phyloP scores from a whole-genome alignment of 1,140 invertebrate species.

The Drosophila bocqueti region DNA sequence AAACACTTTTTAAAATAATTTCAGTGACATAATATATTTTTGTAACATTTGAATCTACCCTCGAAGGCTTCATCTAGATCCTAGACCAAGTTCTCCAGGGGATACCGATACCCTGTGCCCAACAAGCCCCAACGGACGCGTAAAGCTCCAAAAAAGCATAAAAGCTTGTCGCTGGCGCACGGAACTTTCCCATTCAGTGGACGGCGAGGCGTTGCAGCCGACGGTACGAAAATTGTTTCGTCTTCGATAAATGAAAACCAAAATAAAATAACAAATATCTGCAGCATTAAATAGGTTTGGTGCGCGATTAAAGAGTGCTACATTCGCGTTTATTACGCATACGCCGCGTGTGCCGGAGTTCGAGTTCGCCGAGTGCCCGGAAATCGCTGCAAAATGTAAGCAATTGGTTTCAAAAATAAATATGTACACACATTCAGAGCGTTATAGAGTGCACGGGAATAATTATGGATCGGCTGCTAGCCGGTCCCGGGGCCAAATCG shows the following conservation, averaged over 20 bases:
- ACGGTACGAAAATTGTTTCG: conserved; percentile 34
- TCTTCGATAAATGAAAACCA: conserved; percentile 14
- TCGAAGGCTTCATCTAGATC: not conserved
- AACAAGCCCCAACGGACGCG: not conserved
- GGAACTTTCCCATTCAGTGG: conserved; percentile 39
- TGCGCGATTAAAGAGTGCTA: conserved; percentile 1
- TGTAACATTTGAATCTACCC: not conserved
- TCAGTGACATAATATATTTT: not conserved
- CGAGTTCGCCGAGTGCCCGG: conserved; percentile 1
- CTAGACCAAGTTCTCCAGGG: conserved; percentile 5
- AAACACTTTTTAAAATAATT: not conserved
- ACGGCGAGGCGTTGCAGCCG: conserved; percentile 46
- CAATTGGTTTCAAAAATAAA: conserved; percentile 14
- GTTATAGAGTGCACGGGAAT: conserved; percentile 8
- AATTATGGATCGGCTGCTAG: conserved; percentile 59
- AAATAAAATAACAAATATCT: conserved; percentile 28
- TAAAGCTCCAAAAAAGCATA: conserved; percentile 29
- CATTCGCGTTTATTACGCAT: conserved; percentile 41
- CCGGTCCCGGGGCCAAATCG: conserved; percentile 24
- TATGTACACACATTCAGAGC: conserved; percentile 13
- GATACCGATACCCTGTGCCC: not conserved
- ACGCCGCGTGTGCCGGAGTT: conserved; percentile 41
- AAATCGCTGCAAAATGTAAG: conserved; percentile 55
- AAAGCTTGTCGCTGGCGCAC: conserved; percentile 39
- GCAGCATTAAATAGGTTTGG: conserved; percentile 27